phyloP scores from a whole-genome alignment of 2,113 vertebrate genomes.

The Prunella himalayana region DNA sequence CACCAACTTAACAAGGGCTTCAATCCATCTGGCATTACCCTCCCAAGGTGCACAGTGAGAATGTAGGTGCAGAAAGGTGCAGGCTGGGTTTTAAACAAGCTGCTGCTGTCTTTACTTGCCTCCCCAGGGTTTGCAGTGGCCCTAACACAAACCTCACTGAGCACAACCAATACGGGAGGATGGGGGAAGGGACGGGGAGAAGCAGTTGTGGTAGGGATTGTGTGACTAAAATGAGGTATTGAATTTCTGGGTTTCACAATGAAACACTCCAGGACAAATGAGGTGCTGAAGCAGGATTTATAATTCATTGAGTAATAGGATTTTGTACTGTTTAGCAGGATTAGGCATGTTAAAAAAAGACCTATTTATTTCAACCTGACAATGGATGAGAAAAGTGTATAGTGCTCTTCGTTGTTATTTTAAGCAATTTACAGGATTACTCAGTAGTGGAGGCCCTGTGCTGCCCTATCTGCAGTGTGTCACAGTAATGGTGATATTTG shows the following conservation, averaged over 20 bases:
- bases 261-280: constrained; percentile 63
- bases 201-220: not conserved
- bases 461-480: constrained; percentile 25
- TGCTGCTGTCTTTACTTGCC: not conserved
- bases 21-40: not conserved
- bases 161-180: not conserved
- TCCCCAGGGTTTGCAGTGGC: not conserved
- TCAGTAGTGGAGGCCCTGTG: constrained; percentile 7
- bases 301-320: constrained; percentile 85
- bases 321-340: constrained; percentile 85
- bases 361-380: constrained; percentile 79
- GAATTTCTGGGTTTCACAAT: constrained; percentile 55
- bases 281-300: constrained; percentile 76
- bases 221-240: constrained; percentile 56
- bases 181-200: not conserved
- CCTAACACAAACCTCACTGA: not conserved
- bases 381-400: constrained; percentile 67
- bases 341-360: constrained; percentile 83
- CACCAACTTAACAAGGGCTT: not conserved
- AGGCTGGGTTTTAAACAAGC: not conserved
- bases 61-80: not conserved
- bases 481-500: constrained; percentile 56
- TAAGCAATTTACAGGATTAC: constrained; percentile 71
- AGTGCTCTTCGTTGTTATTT: constrained; percentile 62
- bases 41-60: not conserved